Base-by-base conservation (phyloP, 2,888 invertebrate species). In the Caenorhabditis sulstoni region DNA sequence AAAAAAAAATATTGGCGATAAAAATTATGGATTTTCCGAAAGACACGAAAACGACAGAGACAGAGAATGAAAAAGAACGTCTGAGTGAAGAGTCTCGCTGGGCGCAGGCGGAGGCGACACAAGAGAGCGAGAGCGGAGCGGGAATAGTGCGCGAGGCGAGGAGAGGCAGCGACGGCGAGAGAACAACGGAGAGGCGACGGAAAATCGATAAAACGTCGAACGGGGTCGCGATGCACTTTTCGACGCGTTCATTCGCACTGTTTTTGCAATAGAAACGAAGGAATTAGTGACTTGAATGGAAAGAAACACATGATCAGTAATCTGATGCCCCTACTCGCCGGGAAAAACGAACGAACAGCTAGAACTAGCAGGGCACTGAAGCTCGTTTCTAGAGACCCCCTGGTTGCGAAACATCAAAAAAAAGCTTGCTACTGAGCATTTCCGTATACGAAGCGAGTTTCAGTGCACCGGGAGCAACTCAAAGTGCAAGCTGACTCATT, bases 181-280 rank as follows among this genome's bases (percentile, higher is more conserved):
- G 23, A 29, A 29, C 29, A 29, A 5, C 4, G 7, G 29, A 39
- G 22, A 47, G 12, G 44, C 8, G 68, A 57, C 37, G 71, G 62
- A 71, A 71, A 71, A 71, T 71, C 71, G 41, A 71, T 71, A 64
- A 4, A 29, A 35, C 12, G 71, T 57, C 62, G 62, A 41, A 45
- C 41, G 37, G 16, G n/a, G 23, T 11, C n/a, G 37, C 23, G 29
- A 23, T 62, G 71, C 55, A 71, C 71, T 71, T 64, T 71, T 70
- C 47, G 29, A 5, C 29, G 20, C 50, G 53, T 45, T 14, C 35
- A 18, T 16, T 3, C 50, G 67, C 16, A 58, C 50, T 23, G 35
- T 20, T 59, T 44, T 39, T 57, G 23, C 14, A 29, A 12, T 18
- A 18, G 7, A 29, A 35, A 20, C 20, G 11, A 22, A 29, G 5